phyloP scores from a whole-genome alignment of 2,888 invertebrate genomes.

The Drosophila robusta region DNA sequence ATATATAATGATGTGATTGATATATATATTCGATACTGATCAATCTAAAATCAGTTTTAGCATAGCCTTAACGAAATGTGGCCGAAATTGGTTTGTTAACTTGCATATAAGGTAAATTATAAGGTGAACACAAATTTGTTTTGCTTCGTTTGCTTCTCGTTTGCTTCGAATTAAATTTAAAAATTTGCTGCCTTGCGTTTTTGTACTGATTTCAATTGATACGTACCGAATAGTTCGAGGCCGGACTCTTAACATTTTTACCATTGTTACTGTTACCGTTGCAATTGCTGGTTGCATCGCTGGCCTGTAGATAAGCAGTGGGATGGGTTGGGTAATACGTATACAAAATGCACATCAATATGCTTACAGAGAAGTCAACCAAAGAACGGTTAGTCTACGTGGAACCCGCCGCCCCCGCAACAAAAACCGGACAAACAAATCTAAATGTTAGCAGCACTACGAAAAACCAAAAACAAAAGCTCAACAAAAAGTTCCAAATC shows the following conservation, averaged over 20 bases:
- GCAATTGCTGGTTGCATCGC: slow-evolving; percentile 84
- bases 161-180: neutral
- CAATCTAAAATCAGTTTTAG: slow-evolving; percentile 85
- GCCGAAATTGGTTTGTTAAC: slow-evolving; percentile 51
- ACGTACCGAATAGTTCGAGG: slow-evolving; percentile 86
- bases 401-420: slow-evolving; percentile 1
- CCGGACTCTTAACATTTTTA: slow-evolving; percentile 85
- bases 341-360: slow-evolving; percentile 57
- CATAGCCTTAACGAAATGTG: slow-evolving; percentile 49
- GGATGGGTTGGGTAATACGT: slow-evolving; percentile 83
- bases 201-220: slow-evolving; percentile 85
- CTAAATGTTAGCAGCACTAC: slow-evolving; percentile 35
- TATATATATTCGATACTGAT: slow-evolving; percentile 85
- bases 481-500: slow-evolving; percentile 16
- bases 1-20: neutral
- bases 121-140: neutral
- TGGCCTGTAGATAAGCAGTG: slow-evolving; percentile 85
- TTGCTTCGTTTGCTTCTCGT: slow-evolving; percentile 7
- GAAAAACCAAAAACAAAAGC: slow-evolving; percentile 16
- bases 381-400: slow-evolving; percentile 63
- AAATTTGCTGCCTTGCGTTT: slow-evolving; percentile 40
- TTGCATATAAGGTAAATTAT: neutral
- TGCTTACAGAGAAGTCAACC: slow-evolving; percentile 53
- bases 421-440: slow-evolving; percentile 28
- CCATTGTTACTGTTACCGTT: slow-evolving; percentile 79